Percentiles rank a stretch among this genome's conserved stretches.
Evolutionary conservation across 2,113 vertebrate genomes (phyloP).

Genomic region (Lethenteron reissneri): DNA sequence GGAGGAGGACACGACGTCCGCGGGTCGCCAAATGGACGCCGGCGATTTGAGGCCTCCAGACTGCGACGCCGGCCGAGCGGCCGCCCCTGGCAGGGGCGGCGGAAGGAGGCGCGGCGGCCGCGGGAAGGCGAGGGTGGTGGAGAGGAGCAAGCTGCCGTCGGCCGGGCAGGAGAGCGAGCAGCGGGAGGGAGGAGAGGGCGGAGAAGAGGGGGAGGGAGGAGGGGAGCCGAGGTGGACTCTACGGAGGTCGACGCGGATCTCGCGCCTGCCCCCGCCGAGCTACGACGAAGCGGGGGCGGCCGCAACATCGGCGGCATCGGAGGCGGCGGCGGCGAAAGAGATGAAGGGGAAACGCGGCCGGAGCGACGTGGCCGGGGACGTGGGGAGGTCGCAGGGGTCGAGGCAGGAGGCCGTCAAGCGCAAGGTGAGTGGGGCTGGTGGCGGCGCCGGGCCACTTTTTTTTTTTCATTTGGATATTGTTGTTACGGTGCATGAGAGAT

Average conservation of each 20-base stretch:
- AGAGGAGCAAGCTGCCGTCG: constrained; percentile 11
- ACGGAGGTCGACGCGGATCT: constrained; percentile 68
- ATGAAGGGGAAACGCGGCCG: too few species aligned
- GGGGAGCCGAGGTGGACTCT: constrained; percentile 27
- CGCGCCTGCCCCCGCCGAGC: constrained; percentile 34
- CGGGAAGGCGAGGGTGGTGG: constrained; percentile 27
- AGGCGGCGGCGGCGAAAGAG: too few species aligned
- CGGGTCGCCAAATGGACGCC: too few species aligned
- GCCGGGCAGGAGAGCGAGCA: constrained; percentile 11
- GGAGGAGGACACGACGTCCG: constrained; percentile 1
- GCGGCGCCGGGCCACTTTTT: too few species aligned
- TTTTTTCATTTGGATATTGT: too few species aligned
- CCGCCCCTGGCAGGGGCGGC: constrained; percentile 60
- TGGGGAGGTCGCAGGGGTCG: too few species aligned
- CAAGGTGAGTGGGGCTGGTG: too few species aligned
- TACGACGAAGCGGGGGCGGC: too few species aligned
- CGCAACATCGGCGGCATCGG: too few species aligned
- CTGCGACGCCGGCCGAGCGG: constrained; percentile 18
- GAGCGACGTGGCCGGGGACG: too few species aligned
- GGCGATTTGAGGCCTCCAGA: neutral
- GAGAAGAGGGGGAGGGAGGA: constrained; percentile 29
- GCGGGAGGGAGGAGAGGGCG: constrained; percentile 13
- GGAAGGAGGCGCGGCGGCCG: constrained; percentile 76
- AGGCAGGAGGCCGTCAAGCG: too few species aligned
- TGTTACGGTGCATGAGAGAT: too few species aligned